A percentile compares a stretch with the other conserved stretches of the same genome.
Conservation (phyloP, 2,888 invertebrate species). For the Tenthredo mesomela region DNA sequence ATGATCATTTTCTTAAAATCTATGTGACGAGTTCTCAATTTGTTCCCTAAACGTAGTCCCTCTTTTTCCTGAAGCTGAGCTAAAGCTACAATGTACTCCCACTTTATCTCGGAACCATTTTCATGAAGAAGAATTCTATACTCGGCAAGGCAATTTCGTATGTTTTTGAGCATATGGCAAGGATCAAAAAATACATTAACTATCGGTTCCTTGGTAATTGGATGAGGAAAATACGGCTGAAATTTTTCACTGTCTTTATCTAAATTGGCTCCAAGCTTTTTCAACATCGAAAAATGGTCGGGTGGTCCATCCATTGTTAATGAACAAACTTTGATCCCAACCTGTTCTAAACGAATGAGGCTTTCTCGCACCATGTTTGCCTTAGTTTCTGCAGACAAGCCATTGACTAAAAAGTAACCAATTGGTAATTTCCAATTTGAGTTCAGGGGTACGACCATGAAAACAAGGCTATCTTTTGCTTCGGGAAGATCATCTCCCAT, state of each 20-base stretch:
- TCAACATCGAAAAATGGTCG: constrained; percentile 51
- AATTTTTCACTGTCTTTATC: neutral
- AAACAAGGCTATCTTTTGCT: constrained; percentile 47
- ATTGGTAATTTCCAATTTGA: constrained; percentile 53
- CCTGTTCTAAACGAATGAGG: constrained; percentile 40
- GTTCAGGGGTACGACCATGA: constrained; percentile 50
- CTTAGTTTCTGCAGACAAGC: constrained; percentile 39
- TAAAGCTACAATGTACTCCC: no score
- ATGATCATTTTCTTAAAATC: constrained; percentile 58
- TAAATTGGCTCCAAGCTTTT: constrained; percentile 46
- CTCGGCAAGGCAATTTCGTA: constrained; percentile 52
- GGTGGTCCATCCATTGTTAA: constrained; percentile 53
- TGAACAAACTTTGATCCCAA: constrained; percentile 47
- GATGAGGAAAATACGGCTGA: constrained; percentile 50
- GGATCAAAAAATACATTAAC: constrained; percentile 53
- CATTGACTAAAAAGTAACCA: constrained; percentile 51
- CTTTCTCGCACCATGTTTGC: constrained; percentile 47
- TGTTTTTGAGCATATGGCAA: constrained; percentile 55
- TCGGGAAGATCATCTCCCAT: constrained; percentile 40
- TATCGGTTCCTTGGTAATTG: constrained; percentile 14
- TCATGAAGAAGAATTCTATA: constrained; percentile 1
- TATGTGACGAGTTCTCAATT: constrained; percentile 12
- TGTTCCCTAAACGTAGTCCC: no score
- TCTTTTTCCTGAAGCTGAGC: no score
- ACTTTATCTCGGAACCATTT: no score